Percentiles rank a stretch among this genome's conserved stretches.
Conservation (phyloP, 2,888 invertebrate species). For the Calephelis perditalis region DNA sequence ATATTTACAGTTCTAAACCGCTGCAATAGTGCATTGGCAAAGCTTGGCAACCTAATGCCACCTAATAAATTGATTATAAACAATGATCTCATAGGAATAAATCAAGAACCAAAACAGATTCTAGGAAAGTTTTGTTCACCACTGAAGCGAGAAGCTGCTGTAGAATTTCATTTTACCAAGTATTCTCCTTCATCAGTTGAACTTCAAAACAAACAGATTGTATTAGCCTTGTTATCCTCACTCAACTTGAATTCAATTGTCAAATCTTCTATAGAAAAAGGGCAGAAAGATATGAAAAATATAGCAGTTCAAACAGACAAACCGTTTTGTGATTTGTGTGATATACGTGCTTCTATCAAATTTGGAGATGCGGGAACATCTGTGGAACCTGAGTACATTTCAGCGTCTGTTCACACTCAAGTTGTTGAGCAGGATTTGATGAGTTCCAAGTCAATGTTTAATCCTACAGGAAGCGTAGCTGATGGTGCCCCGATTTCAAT, state of each 20-base stretch:
- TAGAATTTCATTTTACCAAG: conserved; percentile 60
- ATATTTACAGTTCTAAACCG: conserved; percentile 65
- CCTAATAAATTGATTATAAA: conserved; percentile 56
- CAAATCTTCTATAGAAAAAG: conserved; percentile 49
- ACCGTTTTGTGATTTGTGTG: conserved; percentile 60
- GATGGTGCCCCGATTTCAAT: conserved; percentile 60
- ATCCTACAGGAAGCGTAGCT: conserved; percentile 52
- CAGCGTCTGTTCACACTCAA: conserved; percentile 57
- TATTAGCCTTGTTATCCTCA: conserved; percentile 55
- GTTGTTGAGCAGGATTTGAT: conserved; percentile 62
- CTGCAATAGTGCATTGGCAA: conserved; percentile 53
- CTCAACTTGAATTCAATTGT: conserved; percentile 52
- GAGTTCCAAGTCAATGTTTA: conserved; percentile 60
- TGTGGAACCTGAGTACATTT: conserved; percentile 48
- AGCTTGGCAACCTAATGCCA: conserved; percentile 47
- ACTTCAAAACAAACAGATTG: conserved; percentile 57
- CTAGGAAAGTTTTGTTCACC: conserved; percentile 59
- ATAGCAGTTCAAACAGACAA: conserved; percentile 60
- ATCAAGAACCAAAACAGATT: conserved; percentile 42
- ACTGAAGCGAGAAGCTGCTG: conserved; percentile 54
- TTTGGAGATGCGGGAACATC: conserved; percentile 40
- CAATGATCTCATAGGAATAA: conserved; percentile 37
- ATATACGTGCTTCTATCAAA: conserved; percentile 52
- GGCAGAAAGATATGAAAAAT: conserved; percentile 48
- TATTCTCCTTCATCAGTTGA: conserved; percentile 34